These are phyloP conservation scores for Montipora capricornis DNA, from an alignment of 64 coral and sea anemone species.

Conservation along the genomic window DNA sequence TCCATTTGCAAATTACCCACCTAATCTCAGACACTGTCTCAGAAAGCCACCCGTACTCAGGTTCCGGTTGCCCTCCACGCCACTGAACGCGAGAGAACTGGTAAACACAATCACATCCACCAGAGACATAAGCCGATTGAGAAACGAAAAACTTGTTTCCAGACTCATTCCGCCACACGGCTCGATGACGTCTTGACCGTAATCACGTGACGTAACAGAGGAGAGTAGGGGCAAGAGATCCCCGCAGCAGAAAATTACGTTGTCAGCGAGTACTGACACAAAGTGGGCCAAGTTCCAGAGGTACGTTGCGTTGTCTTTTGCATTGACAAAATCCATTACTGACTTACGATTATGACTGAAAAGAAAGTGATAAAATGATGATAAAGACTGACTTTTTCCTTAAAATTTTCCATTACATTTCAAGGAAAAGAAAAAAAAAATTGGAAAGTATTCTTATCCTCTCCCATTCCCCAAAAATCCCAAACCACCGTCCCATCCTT, in stretches of 20 bases:
- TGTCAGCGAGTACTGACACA: conserved; percentile 96
- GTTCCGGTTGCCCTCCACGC: conserved; percentile 91
- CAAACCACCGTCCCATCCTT: no score
- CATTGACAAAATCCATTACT: conserved; percentile 98
- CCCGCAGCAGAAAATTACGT: conserved; percentile 96
- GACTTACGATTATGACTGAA: conserved; percentile 94
- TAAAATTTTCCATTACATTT: no score
- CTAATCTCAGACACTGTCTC: conserved; percentile 94
- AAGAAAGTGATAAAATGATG: background rate
- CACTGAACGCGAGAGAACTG: conserved; percentile 94
- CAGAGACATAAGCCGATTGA: conserved; percentile 95
- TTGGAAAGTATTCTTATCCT: no score
- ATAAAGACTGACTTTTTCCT: background rate
- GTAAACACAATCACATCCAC: conserved; percentile 98
- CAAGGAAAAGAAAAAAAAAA: no score
- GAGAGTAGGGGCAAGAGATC: conserved; percentile 94
- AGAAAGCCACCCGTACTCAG: conserved; percentile 95
- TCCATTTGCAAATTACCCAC: conserved; percentile 28
- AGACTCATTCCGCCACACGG: conserved; percentile 96
- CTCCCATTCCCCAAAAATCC: no score
- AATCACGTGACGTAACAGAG: conserved; percentile 98
- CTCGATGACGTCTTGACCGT: conserved; percentile 96
- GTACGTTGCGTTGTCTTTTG: conserved; percentile 96
- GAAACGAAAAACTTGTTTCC: conserved; percentile 97
- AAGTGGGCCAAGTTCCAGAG: conserved; percentile 96